These are phyloP conservation scores for Drosophila helvetica DNA, from an alignment of 2,888 invertebrate genomes.

Conservation along the genomic window DNA sequence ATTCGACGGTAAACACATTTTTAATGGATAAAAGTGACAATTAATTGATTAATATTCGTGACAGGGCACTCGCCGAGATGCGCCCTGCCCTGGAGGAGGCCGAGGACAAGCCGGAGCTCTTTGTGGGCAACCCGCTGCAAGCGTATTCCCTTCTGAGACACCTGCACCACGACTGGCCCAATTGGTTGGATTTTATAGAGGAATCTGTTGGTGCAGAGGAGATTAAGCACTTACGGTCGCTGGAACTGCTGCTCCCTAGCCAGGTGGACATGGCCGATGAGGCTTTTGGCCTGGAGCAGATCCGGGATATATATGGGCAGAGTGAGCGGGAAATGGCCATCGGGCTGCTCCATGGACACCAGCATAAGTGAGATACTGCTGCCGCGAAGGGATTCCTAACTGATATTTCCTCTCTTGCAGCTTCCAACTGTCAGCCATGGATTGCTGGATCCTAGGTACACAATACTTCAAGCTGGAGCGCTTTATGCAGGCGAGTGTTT, in stretches of 20 bases:
- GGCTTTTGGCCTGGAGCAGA: not conserved
- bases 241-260: not conserved
- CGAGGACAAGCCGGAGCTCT: not conserved
- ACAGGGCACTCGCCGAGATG: not conserved
- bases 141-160: not conserved
- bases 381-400: not conserved
- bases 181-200: slow-evolving; percentile 2
- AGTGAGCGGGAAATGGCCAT: not conserved
- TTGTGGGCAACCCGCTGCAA: not conserved
- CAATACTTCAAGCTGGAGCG: not conserved
- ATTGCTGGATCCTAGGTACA: not conserved
- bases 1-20: not conserved
- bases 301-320: not conserved
- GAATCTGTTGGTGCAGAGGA: not conserved
- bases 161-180: not conserved
- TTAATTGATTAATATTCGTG: not conserved
- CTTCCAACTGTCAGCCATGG: not conserved
- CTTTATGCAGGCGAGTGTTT: not conserved
- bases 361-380: not conserved
- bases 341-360: not conserved
- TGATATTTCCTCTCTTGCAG: not conserved
- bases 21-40: not conserved
- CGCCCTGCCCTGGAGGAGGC: not conserved
- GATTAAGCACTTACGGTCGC: not conserved
- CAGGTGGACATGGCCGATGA: not conserved